Conservation (phyloP, 2,113 vertebrate genomes). For the Sceloporus tristichus region DNA sequence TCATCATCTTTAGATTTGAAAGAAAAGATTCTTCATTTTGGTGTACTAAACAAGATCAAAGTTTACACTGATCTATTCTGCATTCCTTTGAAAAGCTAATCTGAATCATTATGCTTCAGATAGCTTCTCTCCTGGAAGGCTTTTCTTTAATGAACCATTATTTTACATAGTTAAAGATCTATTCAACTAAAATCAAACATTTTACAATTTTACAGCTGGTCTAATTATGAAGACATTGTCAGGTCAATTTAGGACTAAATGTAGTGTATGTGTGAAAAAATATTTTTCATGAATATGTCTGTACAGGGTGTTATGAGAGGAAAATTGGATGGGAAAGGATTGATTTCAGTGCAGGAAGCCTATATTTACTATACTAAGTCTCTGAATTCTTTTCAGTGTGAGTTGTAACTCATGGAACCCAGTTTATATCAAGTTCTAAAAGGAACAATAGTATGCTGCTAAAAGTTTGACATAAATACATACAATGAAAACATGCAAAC, state of each 20-base stretch:
- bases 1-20: conserved; percentile 49
- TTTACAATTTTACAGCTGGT: conserved; percentile 53
- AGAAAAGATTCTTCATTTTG: conserved; percentile 54
- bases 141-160: conserved; percentile 63
- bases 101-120: conserved; percentile 62
- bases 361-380: background rate
- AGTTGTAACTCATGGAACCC: background rate
- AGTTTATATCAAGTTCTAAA: background rate
- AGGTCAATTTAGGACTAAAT: conserved; percentile 15
- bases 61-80: conserved; percentile 51
- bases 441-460: background rate
- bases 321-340: background rate
- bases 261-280: background rate
- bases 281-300: background rate
- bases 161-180: conserved; percentile 51
- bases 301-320: background rate
- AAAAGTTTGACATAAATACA: too few species aligned
- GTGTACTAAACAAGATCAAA: conserved; percentile 69
- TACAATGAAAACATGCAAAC: background rate
- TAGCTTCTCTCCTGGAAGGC: conserved; percentile 46
- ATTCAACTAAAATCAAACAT: conserved; percentile 28
- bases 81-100: conserved; percentile 67
- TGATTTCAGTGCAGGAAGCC: background rate
- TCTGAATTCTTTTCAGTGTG: background rate
- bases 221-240: conserved; percentile 39